Base-by-base conservation (phyloP, 2,113 vertebrate species). In the Phocoena phocoena region DNA sequence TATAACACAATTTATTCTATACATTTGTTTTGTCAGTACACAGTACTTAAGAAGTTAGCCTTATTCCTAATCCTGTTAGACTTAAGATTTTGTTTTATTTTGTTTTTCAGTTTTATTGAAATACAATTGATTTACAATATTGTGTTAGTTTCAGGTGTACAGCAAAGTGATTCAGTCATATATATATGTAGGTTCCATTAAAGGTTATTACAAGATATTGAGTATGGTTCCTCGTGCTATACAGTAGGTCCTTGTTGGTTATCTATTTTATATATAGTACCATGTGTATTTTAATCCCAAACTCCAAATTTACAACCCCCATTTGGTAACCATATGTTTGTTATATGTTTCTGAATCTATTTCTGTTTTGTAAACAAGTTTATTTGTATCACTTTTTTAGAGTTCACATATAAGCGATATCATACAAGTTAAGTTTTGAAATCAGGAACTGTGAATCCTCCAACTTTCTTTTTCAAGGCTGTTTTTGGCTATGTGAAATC, bases 1-100 rank as follows among this genome's bases (percentile, higher is more conserved):
- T 90, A 94, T 90, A 93, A 77, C 79, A 80, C 10, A 90, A 80
- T 50, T 74, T 83, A 89, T 95, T 90, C 44, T 83, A 41, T 41
- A 85, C 36, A 86, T 94, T 82, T 6, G 60, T 89, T 93, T 93
- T 87, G 15, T 65, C 36, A 83, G 25, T 63, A 60, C 2, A 31
- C 12, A 86, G 1, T 23, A 20, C 83, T 73, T 81, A 88, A 94
- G 79, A 95, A 77, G 18, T 63, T 76, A 91, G 2, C 9, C 1
- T 93, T 96, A 63, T 36, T 17, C 50, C 36, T 73, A 50, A 92
- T 89, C 15, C 26, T 96, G 88, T 76, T 80, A 71, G 28, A 71
- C 8, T 50, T 21, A 74, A 65, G 80, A 55, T n/a, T 93, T 67
- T 93, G n/a, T 67, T 88, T 65, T 93, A n/a, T 67, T 88, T 79